Evolutionary conservation across 2,888 invertebrate genomes (phyloP).

Genomic region (Torymus auratus): DNA sequence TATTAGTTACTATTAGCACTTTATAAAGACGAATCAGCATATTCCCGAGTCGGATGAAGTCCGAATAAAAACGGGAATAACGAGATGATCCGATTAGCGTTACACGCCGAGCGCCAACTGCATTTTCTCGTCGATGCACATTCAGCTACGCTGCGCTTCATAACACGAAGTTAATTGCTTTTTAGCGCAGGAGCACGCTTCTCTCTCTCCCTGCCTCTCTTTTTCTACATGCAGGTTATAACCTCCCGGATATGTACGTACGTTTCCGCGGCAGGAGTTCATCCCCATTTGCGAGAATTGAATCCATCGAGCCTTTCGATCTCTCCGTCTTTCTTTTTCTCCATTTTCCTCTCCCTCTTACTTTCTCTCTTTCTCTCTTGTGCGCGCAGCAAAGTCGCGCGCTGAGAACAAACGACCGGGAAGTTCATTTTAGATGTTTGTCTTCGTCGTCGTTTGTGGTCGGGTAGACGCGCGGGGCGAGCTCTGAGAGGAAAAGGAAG

Average conservation of each 20-base stretch:
- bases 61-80: slow-evolving; percentile 8
- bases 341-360: too few relatives aligned
- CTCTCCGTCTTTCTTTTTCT: neutral
- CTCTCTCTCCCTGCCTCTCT: neutral
- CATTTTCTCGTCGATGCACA: slow-evolving; percentile 22
- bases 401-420: slow-evolving; percentile 20
- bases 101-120: slow-evolving; percentile 23
- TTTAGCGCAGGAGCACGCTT: slow-evolving; percentile 24
- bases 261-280: neutral
- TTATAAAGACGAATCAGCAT: slow-evolving; percentile 27
- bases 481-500: neutral
- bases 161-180: slow-evolving; percentile 51
- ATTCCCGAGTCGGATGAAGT: slow-evolving; percentile 11
- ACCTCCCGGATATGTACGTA: neutral
- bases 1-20: slow-evolving; percentile 19
- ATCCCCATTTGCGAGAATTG: slow-evolving; percentile 37
- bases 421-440: slow-evolving; percentile 62
- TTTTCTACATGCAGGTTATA: neutral
- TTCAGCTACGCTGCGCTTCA: slow-evolving; percentile 32
- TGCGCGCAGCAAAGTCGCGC: neutral
- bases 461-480: neutral
- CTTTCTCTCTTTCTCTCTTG: slow-evolving; percentile 6
- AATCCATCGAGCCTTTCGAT: slow-evolving; percentile 31
- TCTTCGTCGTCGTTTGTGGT: slow-evolving; percentile 57
- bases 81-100: slow-evolving; percentile 48